Conservation (phyloP, 2,888 invertebrate species). For the Hemithea aestivaria region DNA sequence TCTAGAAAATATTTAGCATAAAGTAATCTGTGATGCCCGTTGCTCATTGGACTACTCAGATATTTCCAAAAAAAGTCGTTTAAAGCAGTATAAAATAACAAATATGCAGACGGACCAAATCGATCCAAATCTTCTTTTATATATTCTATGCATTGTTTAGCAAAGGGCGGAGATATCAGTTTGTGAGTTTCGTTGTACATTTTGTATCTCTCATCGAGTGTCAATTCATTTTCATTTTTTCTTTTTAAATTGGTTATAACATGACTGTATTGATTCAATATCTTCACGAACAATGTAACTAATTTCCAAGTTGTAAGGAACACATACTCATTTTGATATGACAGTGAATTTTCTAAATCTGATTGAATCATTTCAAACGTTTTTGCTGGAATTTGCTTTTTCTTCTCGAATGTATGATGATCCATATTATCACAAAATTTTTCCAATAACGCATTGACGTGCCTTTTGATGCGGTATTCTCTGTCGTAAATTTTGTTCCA, state of each 20-base stretch:
- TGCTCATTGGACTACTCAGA: conserved; percentile 1
- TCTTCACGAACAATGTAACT: conserved; percentile 25
- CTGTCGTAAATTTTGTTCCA: conserved; percentile 26
- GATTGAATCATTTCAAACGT: conserved; percentile 33
- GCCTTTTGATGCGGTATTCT: conserved; percentile 11
- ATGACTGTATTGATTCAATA: conserved; percentile 25
- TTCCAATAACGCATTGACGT: conserved; percentile 13
- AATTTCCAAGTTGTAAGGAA: conserved; percentile 35
- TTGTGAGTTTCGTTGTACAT: conserved; percentile 16
- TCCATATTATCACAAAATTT: conserved; percentile 6
- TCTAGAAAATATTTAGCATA: conserved; percentile 14
- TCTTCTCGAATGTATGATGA: conserved; percentile 22
- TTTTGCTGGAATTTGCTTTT: conserved; percentile 34
- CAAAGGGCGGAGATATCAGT: conserved; percentile 25
- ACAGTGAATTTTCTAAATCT: conserved; percentile 30
- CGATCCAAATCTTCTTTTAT: conserved; percentile 28
- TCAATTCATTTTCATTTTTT: conserved; percentile 6
- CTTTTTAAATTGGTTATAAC: conserved; percentile 10
- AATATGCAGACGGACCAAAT: conserved; percentile 23
- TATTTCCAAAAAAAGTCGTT: conserved; percentile 6
- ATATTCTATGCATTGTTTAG: conserved; percentile 19
- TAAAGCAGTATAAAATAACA: conserved; percentile 23
- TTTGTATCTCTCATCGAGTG: conserved; percentile 5
- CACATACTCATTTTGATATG: conserved; percentile 31
- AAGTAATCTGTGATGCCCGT: conserved; percentile 4